Percentiles rank a stretch among this genome's conserved stretches.
Evolutionary conservation across 2,113 vertebrate genomes (phyloP).

Genomic region (Hepsetus odoe): DNA sequence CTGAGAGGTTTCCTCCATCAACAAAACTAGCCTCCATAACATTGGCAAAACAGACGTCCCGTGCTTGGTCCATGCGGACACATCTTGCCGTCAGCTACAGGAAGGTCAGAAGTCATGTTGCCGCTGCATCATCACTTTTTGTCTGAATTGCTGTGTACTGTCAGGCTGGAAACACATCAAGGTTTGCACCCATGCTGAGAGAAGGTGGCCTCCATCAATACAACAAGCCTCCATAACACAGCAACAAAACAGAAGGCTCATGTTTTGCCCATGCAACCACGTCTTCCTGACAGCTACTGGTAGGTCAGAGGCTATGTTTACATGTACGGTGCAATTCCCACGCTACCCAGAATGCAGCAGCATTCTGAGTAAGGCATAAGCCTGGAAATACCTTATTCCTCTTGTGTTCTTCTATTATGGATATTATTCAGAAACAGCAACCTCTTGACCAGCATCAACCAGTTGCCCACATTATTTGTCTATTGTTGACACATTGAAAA

Average conservation of each 20-base stretch:
- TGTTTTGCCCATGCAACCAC: slow-evolving; percentile 36
- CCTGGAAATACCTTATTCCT: slow-evolving; percentile 23
- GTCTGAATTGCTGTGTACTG: neutral
- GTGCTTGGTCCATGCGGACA: slow-evolving; percentile 21
- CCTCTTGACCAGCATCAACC: neutral
- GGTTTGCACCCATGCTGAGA: neutral
- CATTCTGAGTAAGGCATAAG: slow-evolving; percentile 2
- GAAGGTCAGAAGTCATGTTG: slow-evolving; percentile 36
- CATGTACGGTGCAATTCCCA: slow-evolving; percentile 5
- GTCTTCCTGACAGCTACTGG: slow-evolving; percentile 18
- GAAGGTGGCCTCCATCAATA: slow-evolving; percentile 34
- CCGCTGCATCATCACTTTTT: neutral
- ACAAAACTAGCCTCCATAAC: slow-evolving; percentile 17
- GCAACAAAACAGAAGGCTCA: neutral
- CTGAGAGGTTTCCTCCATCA: slow-evolving; percentile 19
- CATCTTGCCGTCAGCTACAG: slow-evolving; percentile 2
- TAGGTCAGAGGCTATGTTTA: slow-evolving; percentile 10
- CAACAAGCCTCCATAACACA: slow-evolving; percentile 9
- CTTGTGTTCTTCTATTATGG: slow-evolving; percentile 1
- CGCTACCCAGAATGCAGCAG: slow-evolving; percentile 17
- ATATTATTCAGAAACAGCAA: neutral
- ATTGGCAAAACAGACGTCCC: slow-evolving; percentile 29
- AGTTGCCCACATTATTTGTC: neutral
- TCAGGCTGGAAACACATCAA: slow-evolving; percentile 2
- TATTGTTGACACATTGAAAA: neutral